phyloP scores from a whole-genome alignment of 2,797 vertebrate genomes.

The Schizopygopsis pylzovi region DNA sequence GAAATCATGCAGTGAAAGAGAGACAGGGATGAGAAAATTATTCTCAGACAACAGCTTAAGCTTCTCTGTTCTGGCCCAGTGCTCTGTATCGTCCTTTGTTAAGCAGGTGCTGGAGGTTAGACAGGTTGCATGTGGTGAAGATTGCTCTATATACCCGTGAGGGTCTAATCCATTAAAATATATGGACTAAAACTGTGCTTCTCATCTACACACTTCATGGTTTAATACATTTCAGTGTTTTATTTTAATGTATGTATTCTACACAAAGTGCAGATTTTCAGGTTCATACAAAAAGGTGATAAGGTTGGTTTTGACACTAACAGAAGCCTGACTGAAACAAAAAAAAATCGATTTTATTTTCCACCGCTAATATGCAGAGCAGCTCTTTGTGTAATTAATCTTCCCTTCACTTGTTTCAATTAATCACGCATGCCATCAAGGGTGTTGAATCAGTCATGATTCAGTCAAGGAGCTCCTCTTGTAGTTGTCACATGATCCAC shows the following conservation, averaged over 20 bases:
- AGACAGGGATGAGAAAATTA: constrained; percentile 28
- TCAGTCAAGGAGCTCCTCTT: neutral
- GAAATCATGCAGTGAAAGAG: constrained; percentile 71
- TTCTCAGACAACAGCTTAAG: constrained; percentile 59
- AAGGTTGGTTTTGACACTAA: neutral
- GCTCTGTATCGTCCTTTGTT: constrained; percentile 67
- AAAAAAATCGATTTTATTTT: constrained; percentile 29
- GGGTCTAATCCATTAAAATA: constrained; percentile 15
- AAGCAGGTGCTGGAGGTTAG: constrained; percentile 65
- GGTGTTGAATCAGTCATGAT: constrained; percentile 25
- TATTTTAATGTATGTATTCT: neutral
- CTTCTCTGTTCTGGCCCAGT: constrained; percentile 58
- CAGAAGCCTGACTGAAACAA: constrained; percentile 20
- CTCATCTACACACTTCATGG: neutral
- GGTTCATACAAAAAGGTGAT: neutral
- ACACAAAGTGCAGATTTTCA: neutral
- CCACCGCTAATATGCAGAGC: constrained; percentile 19
- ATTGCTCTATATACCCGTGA: neutral
- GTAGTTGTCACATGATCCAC: neutral
- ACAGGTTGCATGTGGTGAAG: constrained; percentile 37
- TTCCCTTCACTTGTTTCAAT: constrained; percentile 44
- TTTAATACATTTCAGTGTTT: neutral
- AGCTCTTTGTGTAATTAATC: constrained; percentile 44
- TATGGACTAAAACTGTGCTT: neutral
- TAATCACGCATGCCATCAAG: constrained; percentile 48